Base-by-base conservation (phyloP, 2,888 invertebrate species). In the Plagodis dolabraria region DNA sequence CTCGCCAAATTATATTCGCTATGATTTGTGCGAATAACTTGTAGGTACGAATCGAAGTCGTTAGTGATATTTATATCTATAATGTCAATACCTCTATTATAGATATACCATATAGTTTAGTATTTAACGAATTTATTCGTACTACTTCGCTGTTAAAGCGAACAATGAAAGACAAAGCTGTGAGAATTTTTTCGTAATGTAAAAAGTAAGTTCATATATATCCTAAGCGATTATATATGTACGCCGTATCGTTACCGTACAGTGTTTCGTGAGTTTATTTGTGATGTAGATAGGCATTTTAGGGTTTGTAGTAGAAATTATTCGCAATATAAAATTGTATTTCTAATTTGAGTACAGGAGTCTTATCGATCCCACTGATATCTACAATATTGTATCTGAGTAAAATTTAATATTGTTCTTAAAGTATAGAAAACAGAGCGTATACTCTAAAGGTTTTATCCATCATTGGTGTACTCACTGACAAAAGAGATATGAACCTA, bases 141-240 rank as follows among this genome's bases (percentile, higher is more conserved):
- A 86, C 82, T 87, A 84, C 79, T 60, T 89, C 90, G 91, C 89
- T 85, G 71, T 70, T 71, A 82, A 83, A 58, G 92, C 90, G 91
- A 90, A 86, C 86, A 87, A 93, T 90, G 93, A 93, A 93, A 93
- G 93, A 93, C 93, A 93, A 92, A 92, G 88, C 60, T 61, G 60
- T 61, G 60, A 61, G 60, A 61, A 61, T 89, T 89, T 87, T 86
- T 83, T 87, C 89, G 76, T 90, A 91, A 84, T 91, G 88, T 91
- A 90, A 87, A 88, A 88, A 85, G 85, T 90, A 86, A 89, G 86
- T 87, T 87, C 85, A 84, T 87, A 87, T 85, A 50, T 35, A 38
- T 83, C 76, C 72, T 89, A 87, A 85, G 85, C 79, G 77, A 83
- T 73, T 77, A 78, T 76, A 63, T 70, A 79, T 83, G 76, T 83